Base-by-base conservation (phyloP, 1,140 invertebrate genomes). In the Drosophila saltans region DNA sequence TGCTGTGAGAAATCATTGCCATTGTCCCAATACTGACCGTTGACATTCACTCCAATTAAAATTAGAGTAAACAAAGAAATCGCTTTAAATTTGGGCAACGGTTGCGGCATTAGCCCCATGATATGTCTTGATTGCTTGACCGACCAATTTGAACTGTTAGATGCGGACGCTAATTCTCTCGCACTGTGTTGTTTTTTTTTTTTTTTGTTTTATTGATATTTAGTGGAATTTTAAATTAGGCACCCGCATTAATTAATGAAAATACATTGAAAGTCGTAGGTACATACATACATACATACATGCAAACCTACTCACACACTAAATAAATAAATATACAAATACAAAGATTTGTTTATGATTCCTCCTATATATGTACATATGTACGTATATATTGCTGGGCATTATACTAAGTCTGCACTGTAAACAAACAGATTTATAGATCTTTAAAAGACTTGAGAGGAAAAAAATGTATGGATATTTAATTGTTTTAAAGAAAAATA, bases 161-260 rank as follows among this genome's bases (percentile, higher is more conserved):
- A 58, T 4, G 48, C 6, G 52, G 39, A 30, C 55, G 39, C 33
- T 69, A 39, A 28, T 41, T 41, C 30, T 70, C 55, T 64, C 41
- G 45, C 9, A 52, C n/a, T 52, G 43, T 36, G 33, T 36, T 36
- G 3, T 55, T 57, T 55, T 16, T 24, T 57, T 78, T 78, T 78
- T 72, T 55, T 57, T 55, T 16, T 24, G 48, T 78, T 78, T 78
- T 72, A 56, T 72, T 64, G 58, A 67, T 77, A 77, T 61, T 77
- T 69, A 60, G 52, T 45, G 40, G 75, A 78, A 78, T 78, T 78
- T 78, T 59, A 78, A 72, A 78, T 67, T 72, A 63, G 78, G 69
- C 24, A 63, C 62, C 68, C 68, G 75, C 75, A 78, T 78, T 78
- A 78, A 78, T 77, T 77, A 77, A 70, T 76, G 69, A 75, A 75